Base-by-base conservation (phyloP, 2,888 invertebrate species). In the Aromia moschata region DNA sequence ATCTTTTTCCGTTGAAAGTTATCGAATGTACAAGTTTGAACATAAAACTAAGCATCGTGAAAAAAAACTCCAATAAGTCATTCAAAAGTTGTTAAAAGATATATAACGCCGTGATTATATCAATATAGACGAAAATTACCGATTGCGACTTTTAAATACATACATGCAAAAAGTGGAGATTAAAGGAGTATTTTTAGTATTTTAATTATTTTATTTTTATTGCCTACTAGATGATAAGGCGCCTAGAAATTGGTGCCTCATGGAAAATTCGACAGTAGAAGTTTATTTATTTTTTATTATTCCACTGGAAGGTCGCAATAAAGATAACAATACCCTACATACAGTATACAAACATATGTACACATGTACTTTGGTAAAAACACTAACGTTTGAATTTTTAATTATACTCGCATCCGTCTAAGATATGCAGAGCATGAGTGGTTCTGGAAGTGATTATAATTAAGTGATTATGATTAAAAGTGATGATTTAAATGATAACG, bases 201-300 rank as follows among this genome's bases (percentile, higher is more conserved):
- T 33, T 33, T 33, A 33, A 33, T 33, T 25, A 25, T 25, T 25
- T n/a, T 33, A 33, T n/a, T 33, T 33, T 33, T 33, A 33, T 33
- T 33, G n/a, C 33, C 10, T 2, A n/a, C 10, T 33, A 10, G n/a
- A n/a, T 11, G 33, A 33, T 33, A 33, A 33, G 10, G 33, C 33
- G 33, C 7, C n/a, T 33, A 33, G 33, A 33, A 33, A 11, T 33
- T 2, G 5, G 33, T 33, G 33, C 33, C 33, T 33, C 33, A 33
- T 33, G 33, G 33, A 33, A 33, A 33, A 33, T 33, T 33, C 33
- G 33, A 11, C 33, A 33, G 33, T 33, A 7, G 33, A 33, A 7
- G 33, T 33, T 33, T 33, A 33, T 33, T 33, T 33, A 33, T 33
- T 33, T 33, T 33, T 33, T 33, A 33, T 33, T 33, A 33, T 33